phyloP scores from a whole-genome alignment of 2,113 vertebrate species.

The Chaetops frenatus region DNA sequence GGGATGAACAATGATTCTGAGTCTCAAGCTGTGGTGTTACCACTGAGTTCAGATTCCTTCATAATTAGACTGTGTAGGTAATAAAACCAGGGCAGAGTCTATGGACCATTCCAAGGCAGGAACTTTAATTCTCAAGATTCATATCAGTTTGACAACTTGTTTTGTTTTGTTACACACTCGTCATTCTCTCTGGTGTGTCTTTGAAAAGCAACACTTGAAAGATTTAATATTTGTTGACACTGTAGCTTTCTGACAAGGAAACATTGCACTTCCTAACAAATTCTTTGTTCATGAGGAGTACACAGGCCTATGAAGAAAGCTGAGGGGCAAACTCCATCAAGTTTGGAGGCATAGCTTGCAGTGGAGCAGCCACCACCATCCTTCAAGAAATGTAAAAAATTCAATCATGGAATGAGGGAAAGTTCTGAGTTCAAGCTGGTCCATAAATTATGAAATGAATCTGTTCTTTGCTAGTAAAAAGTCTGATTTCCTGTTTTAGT shows the following conservation, averaged over 20 bases:
- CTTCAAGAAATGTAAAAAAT: not conserved
- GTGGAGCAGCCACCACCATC: not conserved
- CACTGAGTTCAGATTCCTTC: not conserved
- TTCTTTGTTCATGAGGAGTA: not conserved
- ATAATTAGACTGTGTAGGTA: not conserved
- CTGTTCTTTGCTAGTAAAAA: not conserved
- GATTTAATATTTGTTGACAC: not conserved
- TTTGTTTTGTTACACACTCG: not conserved
- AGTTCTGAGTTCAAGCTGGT: not conserved
- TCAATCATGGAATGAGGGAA: not conserved
- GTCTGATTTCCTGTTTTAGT: not conserved
- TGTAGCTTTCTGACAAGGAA: not conserved
- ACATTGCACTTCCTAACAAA: not conserved
- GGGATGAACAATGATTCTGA: not conserved
- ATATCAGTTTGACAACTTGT: not conserved
- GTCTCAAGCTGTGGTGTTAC: not conserved
- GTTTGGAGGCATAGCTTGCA: not conserved
- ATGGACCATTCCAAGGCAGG: not conserved
- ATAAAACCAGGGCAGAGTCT: not conserved
- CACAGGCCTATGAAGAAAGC: not conserved
- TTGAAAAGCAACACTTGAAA: not conserved
- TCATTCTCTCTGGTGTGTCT: not conserved
- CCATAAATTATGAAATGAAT: not conserved
- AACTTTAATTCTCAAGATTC: not conserved
- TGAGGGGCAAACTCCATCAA: not conserved